phyloP scores from a whole-genome alignment of 2,797 vertebrate genomes.

The Darevskia mixta region DNA sequence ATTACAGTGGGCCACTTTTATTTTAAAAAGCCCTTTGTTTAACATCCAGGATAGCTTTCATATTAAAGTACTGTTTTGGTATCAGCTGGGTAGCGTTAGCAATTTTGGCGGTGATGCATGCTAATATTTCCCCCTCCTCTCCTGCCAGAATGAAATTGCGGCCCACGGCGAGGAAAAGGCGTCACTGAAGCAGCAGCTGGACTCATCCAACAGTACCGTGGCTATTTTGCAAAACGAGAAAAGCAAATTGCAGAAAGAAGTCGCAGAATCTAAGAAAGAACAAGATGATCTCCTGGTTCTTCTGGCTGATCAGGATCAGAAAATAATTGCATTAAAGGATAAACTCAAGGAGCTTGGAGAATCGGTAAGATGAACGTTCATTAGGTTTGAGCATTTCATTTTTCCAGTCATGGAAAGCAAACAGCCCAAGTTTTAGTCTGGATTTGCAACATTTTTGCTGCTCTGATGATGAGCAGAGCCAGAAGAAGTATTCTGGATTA shows the following conservation, averaged over 20 bases:
- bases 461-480: too few relatives aligned
- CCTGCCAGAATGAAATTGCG: slow-evolving; percentile 83
- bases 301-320: slow-evolving; percentile 97
- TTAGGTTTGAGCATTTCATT: too few relatives aligned
- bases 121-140: background rate
- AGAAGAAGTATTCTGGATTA: too few relatives aligned
- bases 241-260: slow-evolving; percentile 87
- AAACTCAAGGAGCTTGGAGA: slow-evolving; percentile 91
- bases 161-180: slow-evolving; percentile 79
- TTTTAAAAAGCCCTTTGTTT: background rate
- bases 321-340: slow-evolving; percentile 87
- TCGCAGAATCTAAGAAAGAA: slow-evolving; percentile 94
- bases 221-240: slow-evolving; percentile 93
- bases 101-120: background rate
- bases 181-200: slow-evolving; percentile 87
- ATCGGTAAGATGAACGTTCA: slow-evolving; percentile 77
- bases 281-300: slow-evolving; percentile 97
- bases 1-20: background rate
- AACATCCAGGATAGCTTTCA: background rate
- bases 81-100: background rate
- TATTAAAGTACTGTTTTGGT: background rate
- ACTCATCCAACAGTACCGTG: slow-evolving; percentile 88
- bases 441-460: too few relatives aligned
- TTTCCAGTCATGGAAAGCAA: too few relatives aligned
- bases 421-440: too few relatives aligned